Percentiles rank a stretch among this genome's conserved stretches.
Evolutionary conservation across 1,140 invertebrate species (phyloP).

Genomic region (Drepana arcuata): DNA sequence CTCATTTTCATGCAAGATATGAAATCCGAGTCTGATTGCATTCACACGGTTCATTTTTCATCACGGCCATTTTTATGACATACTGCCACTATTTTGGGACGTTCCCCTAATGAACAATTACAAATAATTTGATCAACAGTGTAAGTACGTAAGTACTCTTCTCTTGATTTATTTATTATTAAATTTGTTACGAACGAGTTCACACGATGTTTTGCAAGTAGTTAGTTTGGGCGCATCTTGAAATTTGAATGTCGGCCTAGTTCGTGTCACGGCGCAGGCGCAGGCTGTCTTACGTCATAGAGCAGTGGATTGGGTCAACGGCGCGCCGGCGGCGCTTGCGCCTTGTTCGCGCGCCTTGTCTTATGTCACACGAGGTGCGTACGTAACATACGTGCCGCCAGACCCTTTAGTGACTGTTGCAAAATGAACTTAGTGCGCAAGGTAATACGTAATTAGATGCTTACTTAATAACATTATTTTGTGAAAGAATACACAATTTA

Average conservation of each 20-base stretch:
- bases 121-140: too few species aligned
- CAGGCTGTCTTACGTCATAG: conserved; percentile 29
- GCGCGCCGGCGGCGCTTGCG: conserved; percentile 33
- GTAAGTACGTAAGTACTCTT: too few species aligned
- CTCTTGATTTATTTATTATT: not conserved
- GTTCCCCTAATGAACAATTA: too few species aligned
- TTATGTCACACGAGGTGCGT: conserved; percentile 48
- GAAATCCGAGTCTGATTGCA: too few species aligned
- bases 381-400: conserved; percentile 31
- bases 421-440: conserved; percentile 8
- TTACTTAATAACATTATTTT: too few species aligned
- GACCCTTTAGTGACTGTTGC: conserved; percentile 17
- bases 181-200: conserved; percentile 3
- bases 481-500: too few species aligned
- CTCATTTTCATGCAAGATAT: not conserved
- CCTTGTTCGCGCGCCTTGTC: conserved; percentile 47
- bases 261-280: conserved; percentile 20
- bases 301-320: conserved; percentile 49
- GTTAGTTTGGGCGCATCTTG: conserved; percentile 51
- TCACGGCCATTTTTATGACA: too few species aligned
- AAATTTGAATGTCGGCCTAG: conserved; percentile 34
- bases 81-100: too few species aligned
- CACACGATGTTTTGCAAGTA: conserved; percentile 32
- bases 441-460: too few species aligned
- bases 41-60: too few species aligned